Evolutionary conservation across 92 coral and sea anemone genomes (phyloP), one percentile per base, ranked within the genome.

Genomic region (Bergia sp.): DNA sequence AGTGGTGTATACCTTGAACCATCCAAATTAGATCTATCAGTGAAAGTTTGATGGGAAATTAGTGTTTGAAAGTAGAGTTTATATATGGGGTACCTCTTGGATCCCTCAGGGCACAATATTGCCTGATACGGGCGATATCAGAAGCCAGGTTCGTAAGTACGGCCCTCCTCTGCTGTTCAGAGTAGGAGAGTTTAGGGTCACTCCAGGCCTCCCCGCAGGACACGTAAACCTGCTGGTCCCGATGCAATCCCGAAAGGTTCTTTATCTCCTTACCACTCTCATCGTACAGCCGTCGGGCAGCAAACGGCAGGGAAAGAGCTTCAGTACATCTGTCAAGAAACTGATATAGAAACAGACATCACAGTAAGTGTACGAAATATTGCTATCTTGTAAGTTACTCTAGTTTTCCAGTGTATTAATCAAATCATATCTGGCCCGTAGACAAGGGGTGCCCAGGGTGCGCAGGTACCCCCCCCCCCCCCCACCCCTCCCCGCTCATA

Each of bases 121-220:
- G 98, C 72, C 98, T 89, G 38, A 96, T 92, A 69, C 90, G 96
- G 37, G 95, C 95, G 79, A 96, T 91, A 82, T 96, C 99, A 42
- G 96, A 91, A 3, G 99, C 98, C 7, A 96, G 93, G 87, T 95
- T 96, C 8, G 93, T 96, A 42, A 96, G 91, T 12, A 96, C 93
- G 8, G 95, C 92, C 73, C 97, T 88, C 50, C 98, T 91, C 86
- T 96, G 98, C 23, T 96, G 99, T 74, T 95, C 99, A 11, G 99
- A 95, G 85, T 96, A 88, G 15, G 99, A 94, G 73, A 93, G 86
- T 81, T 96, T 92, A 45, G 94, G 96, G 87, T 96, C 96, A 73
- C 91, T 92, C 99, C 99, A 96, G 18, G 96, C 91, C 90, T 96
- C 98, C 1, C 98, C 99, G 43, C 98, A 95, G 40, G 99, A 93